phyloP scores from a whole-genome alignment of 2,797 vertebrate genomes.

The Cryptoprocta ferox region DNA sequence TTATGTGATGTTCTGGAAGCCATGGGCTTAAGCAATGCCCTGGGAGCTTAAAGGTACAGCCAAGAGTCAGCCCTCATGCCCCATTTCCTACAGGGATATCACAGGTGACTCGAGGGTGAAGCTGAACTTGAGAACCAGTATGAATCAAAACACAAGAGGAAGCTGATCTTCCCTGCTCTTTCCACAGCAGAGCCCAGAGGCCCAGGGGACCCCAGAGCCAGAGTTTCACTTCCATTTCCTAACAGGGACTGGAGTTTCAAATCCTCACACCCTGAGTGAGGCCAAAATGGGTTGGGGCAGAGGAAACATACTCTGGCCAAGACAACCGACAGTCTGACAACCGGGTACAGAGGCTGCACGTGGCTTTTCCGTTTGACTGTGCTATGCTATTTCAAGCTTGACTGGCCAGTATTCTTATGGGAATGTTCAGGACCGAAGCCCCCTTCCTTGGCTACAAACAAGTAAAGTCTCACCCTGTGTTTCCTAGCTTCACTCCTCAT shows the following conservation, averaged over 20 bases:
- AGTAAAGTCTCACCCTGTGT: background rate
- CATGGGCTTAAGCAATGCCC: background rate
- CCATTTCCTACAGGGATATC: no score
- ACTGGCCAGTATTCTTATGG: background rate
- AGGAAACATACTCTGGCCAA: background rate
- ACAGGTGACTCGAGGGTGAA: background rate
- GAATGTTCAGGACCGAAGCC: background rate
- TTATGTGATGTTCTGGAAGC: background rate
- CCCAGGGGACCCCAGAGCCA: background rate
- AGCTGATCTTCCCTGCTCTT: background rate
- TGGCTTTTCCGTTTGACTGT: background rate
- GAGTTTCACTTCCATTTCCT: background rate
- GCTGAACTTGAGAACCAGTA: background rate
- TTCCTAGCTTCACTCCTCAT: background rate
- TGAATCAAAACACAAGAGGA: background rate
- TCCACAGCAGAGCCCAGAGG: background rate
- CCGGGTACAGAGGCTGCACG: fast-evolving
- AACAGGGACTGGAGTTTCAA: background rate
- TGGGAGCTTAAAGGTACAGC: background rate
- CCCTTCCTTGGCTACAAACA: background rate
- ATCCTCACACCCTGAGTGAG: background rate
- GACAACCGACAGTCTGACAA: background rate
- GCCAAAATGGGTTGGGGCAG: background rate
- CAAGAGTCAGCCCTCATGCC: no score
- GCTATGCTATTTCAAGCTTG: background rate